phyloP scores from a whole-genome alignment of 37 sponge, comb jelly and placozoan species.

The Cliona cf. orientalis region DNA sequence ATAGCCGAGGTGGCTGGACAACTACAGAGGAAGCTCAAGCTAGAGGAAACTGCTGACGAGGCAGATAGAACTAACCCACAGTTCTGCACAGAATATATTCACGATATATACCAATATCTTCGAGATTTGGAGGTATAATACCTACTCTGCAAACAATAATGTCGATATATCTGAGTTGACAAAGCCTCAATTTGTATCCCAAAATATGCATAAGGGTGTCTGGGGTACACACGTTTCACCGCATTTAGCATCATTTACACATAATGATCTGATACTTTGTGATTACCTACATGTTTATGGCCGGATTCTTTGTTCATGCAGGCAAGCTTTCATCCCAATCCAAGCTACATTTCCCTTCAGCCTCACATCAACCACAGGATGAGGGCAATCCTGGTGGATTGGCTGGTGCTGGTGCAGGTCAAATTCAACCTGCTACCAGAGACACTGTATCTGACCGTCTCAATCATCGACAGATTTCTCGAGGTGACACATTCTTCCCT shows the following conservation, averaged over 20 bases:
- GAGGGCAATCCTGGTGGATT: slow-evolving; percentile 35
- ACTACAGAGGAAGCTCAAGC: background rate
- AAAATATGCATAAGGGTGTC: no score
- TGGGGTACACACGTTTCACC: no score
- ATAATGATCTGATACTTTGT: no score
- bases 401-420: slow-evolving; percentile 54
- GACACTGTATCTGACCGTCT: slow-evolving; percentile 44
- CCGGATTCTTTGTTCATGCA: no score
- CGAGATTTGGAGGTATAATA: slow-evolving; percentile 55
- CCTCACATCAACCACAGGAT: slow-evolving; percentile 18
- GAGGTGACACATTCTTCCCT: no score
- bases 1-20: slow-evolving; percentile 5
- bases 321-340: slow-evolving; percentile 30
- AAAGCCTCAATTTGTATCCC: no score
- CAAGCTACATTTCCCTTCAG: slow-evolving; percentile 44
- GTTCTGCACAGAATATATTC: slow-evolving; percentile 75
- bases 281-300: no score
- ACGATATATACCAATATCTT: slow-evolving; percentile 78
- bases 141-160: no score
- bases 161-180: no score
- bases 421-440: slow-evolving; percentile 46
- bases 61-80: slow-evolving; percentile 78
- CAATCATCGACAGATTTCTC: slow-evolving; percentile 19
- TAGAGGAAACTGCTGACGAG: slow-evolving; percentile 60
- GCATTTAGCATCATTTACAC: no score